These are phyloP conservation scores for Zaprionus ghesquierei DNA, from an alignment of 1,140 invertebrate species.

Conservation along the genomic window DNA sequence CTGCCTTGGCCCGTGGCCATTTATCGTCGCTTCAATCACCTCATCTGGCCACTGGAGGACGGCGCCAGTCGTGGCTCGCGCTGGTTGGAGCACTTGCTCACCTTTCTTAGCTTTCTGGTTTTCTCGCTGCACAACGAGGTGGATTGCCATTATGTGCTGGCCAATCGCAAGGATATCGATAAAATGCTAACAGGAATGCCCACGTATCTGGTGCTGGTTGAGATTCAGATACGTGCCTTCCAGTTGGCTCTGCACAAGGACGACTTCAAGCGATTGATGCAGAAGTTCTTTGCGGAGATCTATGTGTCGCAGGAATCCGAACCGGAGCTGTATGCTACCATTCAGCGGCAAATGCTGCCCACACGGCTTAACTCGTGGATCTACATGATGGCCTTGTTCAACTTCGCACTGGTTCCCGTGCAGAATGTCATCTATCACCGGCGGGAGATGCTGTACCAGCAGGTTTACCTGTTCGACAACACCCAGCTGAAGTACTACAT, in stretches of 20 bases:
- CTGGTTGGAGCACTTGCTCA: slow-evolving; percentile 20
- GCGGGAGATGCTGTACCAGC: slow-evolving; percentile 63
- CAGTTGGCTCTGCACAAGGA: slow-evolving; percentile 57
- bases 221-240: slow-evolving; percentile 62
- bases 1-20: slow-evolving; percentile 58
- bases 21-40: slow-evolving; percentile 56
- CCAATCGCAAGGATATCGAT: slow-evolving; percentile 52
- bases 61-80: slow-evolving; percentile 16
- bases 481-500: slow-evolving; percentile 42
- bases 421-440: slow-evolving; percentile 51
- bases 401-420: slow-evolving; percentile 54
- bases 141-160: slow-evolving; percentile 55
- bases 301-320: slow-evolving; percentile 42
- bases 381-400: slow-evolving; percentile 56
- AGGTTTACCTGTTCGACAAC: slow-evolving; percentile 62
- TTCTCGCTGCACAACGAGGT: slow-evolving; percentile 57
- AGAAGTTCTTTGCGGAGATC: slow-evolving; percentile 65
- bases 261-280: slow-evolving; percentile 45
- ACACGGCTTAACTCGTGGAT: slow-evolving; percentile 52
- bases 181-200: slow-evolving; percentile 64
- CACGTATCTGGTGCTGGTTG: slow-evolving; percentile 60
- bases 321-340: slow-evolving; percentile 30
- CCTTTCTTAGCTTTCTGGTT: slow-evolving; percentile 56
- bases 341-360: slow-evolving; percentile 51
- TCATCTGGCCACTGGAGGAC: slow-evolving; percentile 63